Evolutionary conservation across 2,888 invertebrate species (phyloP), one percentile per base, ranked within the genome.

Genomic region (Eudemis profundana): DNA sequence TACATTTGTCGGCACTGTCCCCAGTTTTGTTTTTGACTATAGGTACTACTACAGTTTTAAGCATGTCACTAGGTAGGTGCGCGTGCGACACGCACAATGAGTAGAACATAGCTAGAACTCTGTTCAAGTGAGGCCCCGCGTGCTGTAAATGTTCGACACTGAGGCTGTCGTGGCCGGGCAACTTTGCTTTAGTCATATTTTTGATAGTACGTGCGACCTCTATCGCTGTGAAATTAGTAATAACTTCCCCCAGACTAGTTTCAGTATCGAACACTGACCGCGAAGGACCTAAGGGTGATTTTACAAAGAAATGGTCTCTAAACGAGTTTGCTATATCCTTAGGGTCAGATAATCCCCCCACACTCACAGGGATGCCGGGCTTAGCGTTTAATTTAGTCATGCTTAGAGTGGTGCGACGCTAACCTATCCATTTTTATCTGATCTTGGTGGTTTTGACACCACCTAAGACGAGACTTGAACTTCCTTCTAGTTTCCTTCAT

Each of bases 21-120:
- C 50, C 47, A n/a, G 50, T 50, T 10, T 65, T 64, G 27, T 67
- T 65, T 40, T 70, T 68, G 0, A 56, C 61, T n/a, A 70, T 60
- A 14, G 66, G 69, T 14, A 67, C 57, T 8, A 66, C 66, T 3
- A 69, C 19, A 1, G 66, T 66, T 47, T 27, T 53, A 46, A 63
- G 60, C 5, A 68, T n/a, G 5, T 66, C 56, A 8, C 14, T 8
- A 8, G 66, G 66, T 23, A 69, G 17, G 15, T 62, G 66, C 1
- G 61, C 46, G 17, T 50, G 33, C 1, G 2, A 10, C 2, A 50
- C 2, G 8, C 50, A 50, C 8, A 50, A 17, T 2, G 33, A 10
- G n/a, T 14, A 50, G 8, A 50, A 50, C 50, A 33, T 33, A 33
- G 50, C 7, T 3, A 50, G 10, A 15, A 50, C 50, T 10, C 33